phyloP scores from a whole-genome alignment of 2,113 vertebrate genomes.

The Nycticebus coucang region DNA sequence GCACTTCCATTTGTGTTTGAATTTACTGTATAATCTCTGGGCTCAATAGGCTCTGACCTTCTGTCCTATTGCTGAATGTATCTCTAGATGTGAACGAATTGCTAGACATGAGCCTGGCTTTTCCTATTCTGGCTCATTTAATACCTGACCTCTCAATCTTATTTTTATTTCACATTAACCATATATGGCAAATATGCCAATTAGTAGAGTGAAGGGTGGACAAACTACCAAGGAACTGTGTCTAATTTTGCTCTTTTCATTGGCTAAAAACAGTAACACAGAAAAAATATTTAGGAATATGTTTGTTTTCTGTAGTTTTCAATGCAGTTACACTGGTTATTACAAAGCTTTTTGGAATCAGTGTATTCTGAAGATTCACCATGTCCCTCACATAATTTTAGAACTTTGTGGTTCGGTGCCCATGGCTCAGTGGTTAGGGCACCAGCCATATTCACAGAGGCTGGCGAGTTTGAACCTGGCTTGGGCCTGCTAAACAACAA shows the following conservation, averaged over 20 bases:
- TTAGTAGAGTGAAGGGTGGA: background rate
- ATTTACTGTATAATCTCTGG: background rate
- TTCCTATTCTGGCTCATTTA: background rate
- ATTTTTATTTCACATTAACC: slow-evolving; percentile 9
- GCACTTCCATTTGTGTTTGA: background rate
- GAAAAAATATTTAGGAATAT: background rate
- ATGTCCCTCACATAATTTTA: background rate
- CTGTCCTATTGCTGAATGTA: background rate
- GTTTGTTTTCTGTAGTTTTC: background rate
- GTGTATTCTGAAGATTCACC: background rate
- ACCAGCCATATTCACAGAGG: too few relatives aligned
- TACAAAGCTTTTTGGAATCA: background rate
- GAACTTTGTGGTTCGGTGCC: background rate
- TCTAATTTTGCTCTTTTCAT: background rate
- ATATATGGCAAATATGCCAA: background rate
- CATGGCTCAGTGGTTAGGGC: too few relatives aligned
- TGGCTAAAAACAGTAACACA: background rate
- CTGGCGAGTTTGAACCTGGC: too few relatives aligned
- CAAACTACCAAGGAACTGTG: background rate
- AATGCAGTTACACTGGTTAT: background rate
- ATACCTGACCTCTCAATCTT: background rate
- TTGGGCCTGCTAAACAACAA: too few relatives aligned
- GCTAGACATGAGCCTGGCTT: background rate
- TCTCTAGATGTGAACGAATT: background rate
- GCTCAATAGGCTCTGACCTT: background rate